These are phyloP conservation scores for Aquatica leii DNA, from an alignment of 2,888 invertebrate genomes.

Conservation along the genomic window DNA sequence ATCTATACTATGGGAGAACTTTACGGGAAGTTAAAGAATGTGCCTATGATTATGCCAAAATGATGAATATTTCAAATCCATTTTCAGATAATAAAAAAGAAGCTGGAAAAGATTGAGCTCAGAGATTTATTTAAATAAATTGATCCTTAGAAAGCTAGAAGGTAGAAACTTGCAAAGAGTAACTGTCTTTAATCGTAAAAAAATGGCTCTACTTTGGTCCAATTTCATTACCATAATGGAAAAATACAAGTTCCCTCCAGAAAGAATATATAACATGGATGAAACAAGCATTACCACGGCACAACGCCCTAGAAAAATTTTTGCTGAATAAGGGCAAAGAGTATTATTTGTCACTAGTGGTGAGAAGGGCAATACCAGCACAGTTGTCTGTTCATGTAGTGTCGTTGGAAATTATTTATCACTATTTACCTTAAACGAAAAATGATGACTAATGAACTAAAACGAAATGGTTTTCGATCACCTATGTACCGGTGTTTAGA, in stretches of 20 bases:
- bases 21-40: too few species aligned
- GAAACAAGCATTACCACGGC: neutral
- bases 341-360: neutral
- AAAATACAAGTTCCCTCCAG: neutral
- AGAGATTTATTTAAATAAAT: too few species aligned
- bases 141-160: neutral
- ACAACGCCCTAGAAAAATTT: too few species aligned
- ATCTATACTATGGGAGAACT: too few species aligned
- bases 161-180: neutral
- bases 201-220: neutral
- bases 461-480: too few species aligned
- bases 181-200: neutral
- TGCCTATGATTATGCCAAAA: too few species aligned
- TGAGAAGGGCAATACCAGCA: neutral
- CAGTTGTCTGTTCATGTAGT: too few species aligned
- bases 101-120: too few species aligned
- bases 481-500: too few species aligned
- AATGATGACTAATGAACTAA: too few species aligned
- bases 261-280: neutral
- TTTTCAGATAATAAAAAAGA: too few species aligned
- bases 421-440: neutral
- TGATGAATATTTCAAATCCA: too few species aligned
- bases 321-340: neutral
- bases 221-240: neutral
- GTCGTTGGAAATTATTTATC: neutral